Conservation (phyloP, 2,797 vertebrate genomes). For the Muraenolepis orangiensis region DNA sequence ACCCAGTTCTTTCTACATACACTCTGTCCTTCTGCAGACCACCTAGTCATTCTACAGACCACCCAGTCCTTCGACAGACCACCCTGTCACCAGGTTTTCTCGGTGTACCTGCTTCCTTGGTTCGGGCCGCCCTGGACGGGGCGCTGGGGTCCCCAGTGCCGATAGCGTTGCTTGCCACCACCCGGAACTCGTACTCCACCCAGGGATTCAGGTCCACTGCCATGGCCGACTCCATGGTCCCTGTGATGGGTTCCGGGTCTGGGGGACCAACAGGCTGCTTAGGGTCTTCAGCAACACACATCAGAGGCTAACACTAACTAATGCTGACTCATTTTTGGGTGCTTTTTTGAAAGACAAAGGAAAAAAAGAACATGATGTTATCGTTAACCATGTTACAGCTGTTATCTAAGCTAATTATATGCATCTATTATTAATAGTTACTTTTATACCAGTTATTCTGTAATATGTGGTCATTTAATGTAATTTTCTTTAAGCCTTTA, state of each 20-base stretch:
- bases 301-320: neutral
- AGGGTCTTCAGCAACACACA: neutral
- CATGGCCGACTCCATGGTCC: conserved; percentile 95
- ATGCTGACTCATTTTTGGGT: neutral
- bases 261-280: conserved; percentile 17
- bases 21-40: too few species aligned
- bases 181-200: conserved; percentile 97
- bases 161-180: conserved; percentile 91
- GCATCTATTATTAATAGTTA: too few species aligned
- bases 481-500: neutral
- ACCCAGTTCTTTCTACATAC: neutral
- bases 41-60: too few species aligned
- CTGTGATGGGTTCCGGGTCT: conserved; percentile 92
- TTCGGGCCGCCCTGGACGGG: conserved; percentile 86
- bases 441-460: neutral
- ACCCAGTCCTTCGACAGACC: too few species aligned
- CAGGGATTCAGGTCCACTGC: conserved; percentile 93
- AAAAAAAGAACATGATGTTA: neutral
- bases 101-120: conserved; percentile 90
- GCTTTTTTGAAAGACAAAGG: neutral
- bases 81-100: too few species aligned
- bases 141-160: conserved; percentile 92
- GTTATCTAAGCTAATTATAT: neutral
- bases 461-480: neutral
- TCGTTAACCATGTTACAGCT: neutral